These are phyloP conservation scores for Agonum fuliginosum DNA, from an alignment of 2,888 invertebrate species.

Conservation along the genomic window DNA sequence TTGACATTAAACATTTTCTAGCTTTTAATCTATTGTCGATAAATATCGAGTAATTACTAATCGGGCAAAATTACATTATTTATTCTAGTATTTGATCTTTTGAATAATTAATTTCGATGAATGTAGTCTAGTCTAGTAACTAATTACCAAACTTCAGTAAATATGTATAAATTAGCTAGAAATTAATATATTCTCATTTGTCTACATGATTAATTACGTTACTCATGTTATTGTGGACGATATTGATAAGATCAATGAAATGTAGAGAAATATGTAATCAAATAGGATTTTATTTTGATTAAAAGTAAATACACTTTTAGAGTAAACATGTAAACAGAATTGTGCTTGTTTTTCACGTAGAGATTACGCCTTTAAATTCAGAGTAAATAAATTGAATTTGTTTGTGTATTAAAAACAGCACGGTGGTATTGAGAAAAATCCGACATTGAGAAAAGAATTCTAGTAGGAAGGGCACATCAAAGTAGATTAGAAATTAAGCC, in stretches of 20 bases:
- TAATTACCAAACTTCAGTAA: neutral
- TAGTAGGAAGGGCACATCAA: no score
- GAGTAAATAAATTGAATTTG: no score
- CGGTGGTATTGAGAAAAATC: no score
- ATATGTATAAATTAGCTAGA: neutral
- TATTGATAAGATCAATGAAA: neutral
- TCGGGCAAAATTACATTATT: neutral
- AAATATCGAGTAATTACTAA: no score
- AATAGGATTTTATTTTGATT: slow-evolving; percentile 3
- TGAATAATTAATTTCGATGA: neutral
- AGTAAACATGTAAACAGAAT: neutral
- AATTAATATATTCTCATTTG: neutral
- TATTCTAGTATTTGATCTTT: neutral
- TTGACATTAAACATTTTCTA: neutral
- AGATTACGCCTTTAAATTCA: neutral
- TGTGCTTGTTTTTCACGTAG: neutral
- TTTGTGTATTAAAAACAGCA: no score
- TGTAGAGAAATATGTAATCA: neutral
- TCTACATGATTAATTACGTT: neutral
- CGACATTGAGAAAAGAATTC: no score
- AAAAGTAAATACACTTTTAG: neutral
- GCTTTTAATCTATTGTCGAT: no score
- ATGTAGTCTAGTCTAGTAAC: no score
- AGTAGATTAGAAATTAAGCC: no score
- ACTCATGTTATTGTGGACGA: neutral